Conservation (phyloP, 1,140 invertebrate species). For the Drosophila punjabiensis region DNA sequence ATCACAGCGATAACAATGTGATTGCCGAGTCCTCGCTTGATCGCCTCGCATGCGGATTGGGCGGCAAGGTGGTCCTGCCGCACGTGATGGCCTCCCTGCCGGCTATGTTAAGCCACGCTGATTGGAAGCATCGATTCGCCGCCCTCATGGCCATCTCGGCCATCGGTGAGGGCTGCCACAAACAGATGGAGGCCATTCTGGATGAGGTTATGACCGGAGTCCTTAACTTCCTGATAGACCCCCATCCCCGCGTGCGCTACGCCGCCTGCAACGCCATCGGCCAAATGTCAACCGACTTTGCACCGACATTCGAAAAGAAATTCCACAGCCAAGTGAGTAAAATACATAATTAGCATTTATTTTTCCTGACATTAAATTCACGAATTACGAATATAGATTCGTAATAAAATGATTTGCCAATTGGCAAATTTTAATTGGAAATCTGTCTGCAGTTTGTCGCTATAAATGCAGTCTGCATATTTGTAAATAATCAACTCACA, state of each 20-base stretch:
- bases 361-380: neutral
- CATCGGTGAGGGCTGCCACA: conserved; percentile 98
- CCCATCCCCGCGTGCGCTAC: conserved; percentile 88
- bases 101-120: conserved; percentile 92
- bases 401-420: neutral
- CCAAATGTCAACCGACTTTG: conserved; percentile 99
- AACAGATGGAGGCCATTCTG: conserved; percentile 98
- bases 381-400: neutral
- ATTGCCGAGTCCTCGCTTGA: conserved; percentile 98
- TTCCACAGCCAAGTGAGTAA: conserved; percentile 92
- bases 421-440: neutral
- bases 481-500: conserved; percentile 11
- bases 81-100: conserved; percentile 95
- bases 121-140: conserved; percentile 96
- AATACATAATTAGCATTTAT: neutral
- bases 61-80: conserved; percentile 97
- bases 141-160: conserved; percentile 99
- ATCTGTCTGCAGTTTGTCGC: conserved; percentile 5
- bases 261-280: conserved; percentile 99
- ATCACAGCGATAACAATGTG: conserved; percentile 95
- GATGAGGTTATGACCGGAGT: conserved; percentile 96
- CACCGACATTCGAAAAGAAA: conserved; percentile 98
- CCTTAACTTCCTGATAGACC: conserved; percentile 94
- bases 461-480: neutral
- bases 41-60: conserved; percentile 97